These are phyloP conservation scores for Lontra canadensis DNA, from an alignment of 2,113 vertebrate genomes.

Conservation along the genomic window DNA sequence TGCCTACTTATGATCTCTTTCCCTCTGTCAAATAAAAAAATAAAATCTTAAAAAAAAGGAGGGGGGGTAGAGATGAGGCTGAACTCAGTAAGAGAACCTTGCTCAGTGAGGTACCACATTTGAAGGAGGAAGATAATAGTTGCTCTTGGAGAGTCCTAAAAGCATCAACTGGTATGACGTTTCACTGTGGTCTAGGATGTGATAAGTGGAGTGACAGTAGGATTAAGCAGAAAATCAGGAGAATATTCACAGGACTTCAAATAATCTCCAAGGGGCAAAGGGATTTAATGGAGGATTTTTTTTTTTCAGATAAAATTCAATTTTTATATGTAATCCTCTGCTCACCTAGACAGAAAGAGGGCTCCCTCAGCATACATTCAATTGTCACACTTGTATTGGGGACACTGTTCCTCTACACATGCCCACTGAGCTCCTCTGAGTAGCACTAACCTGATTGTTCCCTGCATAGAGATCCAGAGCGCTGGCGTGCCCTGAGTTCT, in stretches of 20 bases:
- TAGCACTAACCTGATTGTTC: background rate
- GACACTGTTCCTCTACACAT: fast-evolving
- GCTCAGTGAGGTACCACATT: background rate
- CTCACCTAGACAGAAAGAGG: background rate
- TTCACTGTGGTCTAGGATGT: background rate
- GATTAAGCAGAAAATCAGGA: background rate
- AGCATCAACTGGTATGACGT: background rate
- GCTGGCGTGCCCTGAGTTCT: background rate
- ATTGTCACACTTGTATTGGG: background rate
- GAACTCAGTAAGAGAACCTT: background rate
- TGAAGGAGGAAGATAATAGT: background rate
- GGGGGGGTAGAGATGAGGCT: background rate
- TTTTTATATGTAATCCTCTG: background rate
- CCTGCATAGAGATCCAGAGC: background rate
- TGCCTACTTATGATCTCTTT: too few species aligned
- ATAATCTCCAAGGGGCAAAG: background rate
- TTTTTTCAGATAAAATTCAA: background rate
- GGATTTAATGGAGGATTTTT: background rate
- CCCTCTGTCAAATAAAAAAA: too few species aligned
- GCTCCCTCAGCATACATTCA: background rate
- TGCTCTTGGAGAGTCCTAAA: background rate
- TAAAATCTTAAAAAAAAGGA: too few species aligned
- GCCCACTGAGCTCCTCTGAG: background rate
- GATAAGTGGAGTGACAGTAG: background rate
- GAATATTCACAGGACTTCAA: background rate